Evolutionary conservation across 2,888 invertebrate genomes (phyloP), one percentile per base, ranked within the genome.

Genomic region (Steinernema scapterisci): DNA sequence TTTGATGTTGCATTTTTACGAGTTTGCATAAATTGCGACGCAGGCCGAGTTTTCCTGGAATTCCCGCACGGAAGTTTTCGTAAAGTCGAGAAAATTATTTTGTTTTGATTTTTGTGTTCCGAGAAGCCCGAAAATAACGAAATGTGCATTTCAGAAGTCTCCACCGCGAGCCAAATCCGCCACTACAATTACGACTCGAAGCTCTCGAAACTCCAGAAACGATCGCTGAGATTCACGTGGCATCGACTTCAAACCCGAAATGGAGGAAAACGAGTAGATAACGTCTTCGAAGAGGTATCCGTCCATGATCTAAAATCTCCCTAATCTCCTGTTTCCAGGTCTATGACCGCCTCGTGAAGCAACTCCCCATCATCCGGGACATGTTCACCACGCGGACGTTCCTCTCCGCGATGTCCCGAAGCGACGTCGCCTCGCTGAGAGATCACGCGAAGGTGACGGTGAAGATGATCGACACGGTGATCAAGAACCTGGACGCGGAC

Each of bases 351-450:
- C 73, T 85, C 25, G 76, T 83, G 25, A 79, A 81, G 21, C 76
- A 77, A 16, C 71, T 86, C 38, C 86, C 86, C 27, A 75, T 80
- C 31, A 84, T 86, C 75, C 76, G 83, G 16, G 86, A 86, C 56
- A 86, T 86, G 83, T 86, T 86, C 78, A 83, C 84, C 0, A 86
- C 86, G 9, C 72, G 86, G 46, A 82, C 84, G 56, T 86, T 86
- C 73, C 77, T 86, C 31, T 85, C 84, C 38, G 86, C 86, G 45
- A 86, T 86, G 85, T 82, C 84, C 1, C 79, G 83, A 16, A 78
- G 81, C 71, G 82, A 81, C 21, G 82, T 81, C 23, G 79, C 85
- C 6, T 81, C 85, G 5, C 72, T 86, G 3, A 73, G 86, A 11
- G 86, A 86, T 75, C 84, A 86, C 71, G 85, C 86, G 3, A 80